These are phyloP conservation scores for Chironomus striatipennis DNA, from an alignment of 1,140 invertebrate species.

Conservation along the genomic window DNA sequence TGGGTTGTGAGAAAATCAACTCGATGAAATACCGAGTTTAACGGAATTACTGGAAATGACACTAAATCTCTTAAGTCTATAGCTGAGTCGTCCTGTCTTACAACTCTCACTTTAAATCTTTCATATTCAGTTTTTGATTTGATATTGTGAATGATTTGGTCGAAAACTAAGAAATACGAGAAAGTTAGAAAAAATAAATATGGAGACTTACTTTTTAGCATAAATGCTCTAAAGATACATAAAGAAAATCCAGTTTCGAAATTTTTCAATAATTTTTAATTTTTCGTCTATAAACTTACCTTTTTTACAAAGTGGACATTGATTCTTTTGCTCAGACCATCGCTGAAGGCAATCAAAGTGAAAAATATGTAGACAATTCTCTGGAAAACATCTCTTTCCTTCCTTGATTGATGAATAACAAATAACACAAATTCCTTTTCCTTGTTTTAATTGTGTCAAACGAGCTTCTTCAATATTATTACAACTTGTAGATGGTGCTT, in stretches of 20 bases:
- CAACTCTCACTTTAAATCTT: neutral
- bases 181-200: neutral
- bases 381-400: neutral
- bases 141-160: neutral
- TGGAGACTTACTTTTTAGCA: neutral
- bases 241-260: neutral
- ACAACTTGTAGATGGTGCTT: too few species aligned
- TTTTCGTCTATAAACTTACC: neutral
- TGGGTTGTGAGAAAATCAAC: neutral
- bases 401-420: slow-evolving; percentile 4
- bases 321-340: slow-evolving; percentile 2
- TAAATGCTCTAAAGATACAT: neutral
- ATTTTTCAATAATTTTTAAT: neutral
- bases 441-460: neutral
- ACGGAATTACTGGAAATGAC: neutral
- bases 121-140: slow-evolving; percentile 20
- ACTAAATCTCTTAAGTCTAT: slow-evolving; percentile 10
- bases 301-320: slow-evolving; percentile 12
- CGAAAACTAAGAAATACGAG: neutral
- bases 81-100: neutral
- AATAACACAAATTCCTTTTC: slow-evolving; percentile 4
- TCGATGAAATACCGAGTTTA: neutral
- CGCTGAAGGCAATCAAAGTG: neutral
- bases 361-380: neutral
- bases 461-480: slow-evolving; percentile 2